A percentile compares a stretch with the other conserved stretches of the same genome.
Evolutionary conservation across 2,113 vertebrate species (phyloP).

Genomic region (Sardina pilchardus): DNA sequence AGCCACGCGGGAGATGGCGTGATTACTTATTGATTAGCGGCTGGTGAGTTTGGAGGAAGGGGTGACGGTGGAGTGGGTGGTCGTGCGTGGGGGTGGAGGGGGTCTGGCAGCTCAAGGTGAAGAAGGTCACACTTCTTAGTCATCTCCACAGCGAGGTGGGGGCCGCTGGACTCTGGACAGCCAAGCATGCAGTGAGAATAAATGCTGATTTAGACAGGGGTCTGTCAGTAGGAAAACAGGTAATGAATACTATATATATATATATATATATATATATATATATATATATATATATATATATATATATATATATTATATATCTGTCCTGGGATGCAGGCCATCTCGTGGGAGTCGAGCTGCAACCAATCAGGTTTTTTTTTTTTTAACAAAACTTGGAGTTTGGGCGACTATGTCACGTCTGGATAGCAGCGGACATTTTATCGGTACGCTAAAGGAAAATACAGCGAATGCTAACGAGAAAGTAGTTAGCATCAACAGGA

Average conservation of each 20-base stretch:
- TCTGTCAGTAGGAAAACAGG: not conserved
- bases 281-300: too few species aligned
- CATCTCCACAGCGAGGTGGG: not conserved
- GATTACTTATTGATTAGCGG: slow-evolving; percentile 75
- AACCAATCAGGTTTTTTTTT: not conserved
- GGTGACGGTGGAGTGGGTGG: not conserved
- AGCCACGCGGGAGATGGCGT: slow-evolving; percentile 59
- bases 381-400: too few species aligned
- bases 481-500: too few species aligned
- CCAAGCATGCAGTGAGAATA: not conserved
- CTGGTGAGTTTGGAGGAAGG: slow-evolving; percentile 48
- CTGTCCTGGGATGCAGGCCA: not conserved
- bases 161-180: not conserved
- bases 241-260: not conserved
- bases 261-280: too few species aligned
- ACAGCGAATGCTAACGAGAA: too few species aligned
- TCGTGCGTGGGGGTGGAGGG: not conserved
- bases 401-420: too few species aligned
- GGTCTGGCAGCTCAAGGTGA: slow-evolving; percentile 35
- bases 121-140: not conserved
- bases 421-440: too few species aligned
- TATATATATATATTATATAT: too few species aligned
- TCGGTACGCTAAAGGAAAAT: too few species aligned
- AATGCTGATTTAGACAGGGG: not conserved
- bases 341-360: not conserved